Evolutionary conservation across 30 jellyfish, hydroid and myxozoan genomes (phyloP).

Genomic region (Turritopsis dohrnii): DNA sequence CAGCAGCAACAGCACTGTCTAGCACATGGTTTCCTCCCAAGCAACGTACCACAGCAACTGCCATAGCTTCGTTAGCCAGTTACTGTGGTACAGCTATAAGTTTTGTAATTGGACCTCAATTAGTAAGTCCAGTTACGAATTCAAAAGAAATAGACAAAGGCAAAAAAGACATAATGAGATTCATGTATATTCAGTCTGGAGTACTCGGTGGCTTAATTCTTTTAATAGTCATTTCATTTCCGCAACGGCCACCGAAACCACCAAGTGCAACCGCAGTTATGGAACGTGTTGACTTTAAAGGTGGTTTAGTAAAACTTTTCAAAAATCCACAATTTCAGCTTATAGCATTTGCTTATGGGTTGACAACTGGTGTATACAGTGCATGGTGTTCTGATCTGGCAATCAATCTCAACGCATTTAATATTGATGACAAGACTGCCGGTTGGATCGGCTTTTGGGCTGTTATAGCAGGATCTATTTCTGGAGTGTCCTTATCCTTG

Average conservation of each 20-base stretch:
- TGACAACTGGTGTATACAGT: constrained; percentile 97
- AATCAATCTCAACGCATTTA: constrained; percentile 62
- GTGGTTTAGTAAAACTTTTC: constrained; percentile 60
- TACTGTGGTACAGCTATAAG: constrained; percentile 97
- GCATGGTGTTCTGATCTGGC: constrained; percentile 99
- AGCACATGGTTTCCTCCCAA: constrained; percentile 98
- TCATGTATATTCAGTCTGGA: constrained; percentile 78
- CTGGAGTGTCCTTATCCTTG: constrained; percentile 92
- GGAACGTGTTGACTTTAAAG: constrained; percentile 66
- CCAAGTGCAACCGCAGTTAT: constrained; percentile 96
- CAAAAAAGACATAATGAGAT: constrained; percentile 61
- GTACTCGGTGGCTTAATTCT: constrained; percentile 56
- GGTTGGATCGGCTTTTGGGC: constrained; percentile 99
- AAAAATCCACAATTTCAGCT: constrained; percentile 86
- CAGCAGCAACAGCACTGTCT: constrained; percentile 94
- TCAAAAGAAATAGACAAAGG: constrained; percentile 26
- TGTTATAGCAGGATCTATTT: constrained; percentile 92
- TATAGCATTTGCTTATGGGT: constrained; percentile 91
- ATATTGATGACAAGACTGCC: constrained; percentile 71
- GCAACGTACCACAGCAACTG: constrained; percentile 97
- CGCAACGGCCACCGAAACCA: constrained; percentile 89
- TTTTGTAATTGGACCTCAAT: constrained; percentile 79
- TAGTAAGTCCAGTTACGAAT: constrained; percentile 55
- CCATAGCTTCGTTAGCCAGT: constrained; percentile 87
- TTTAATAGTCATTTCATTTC: constrained; percentile 66